Evolutionary conservation across 2,797 vertebrate species (phyloP), one percentile per base, ranked within the genome.

Genomic region (Sebastes cheni): DNA sequence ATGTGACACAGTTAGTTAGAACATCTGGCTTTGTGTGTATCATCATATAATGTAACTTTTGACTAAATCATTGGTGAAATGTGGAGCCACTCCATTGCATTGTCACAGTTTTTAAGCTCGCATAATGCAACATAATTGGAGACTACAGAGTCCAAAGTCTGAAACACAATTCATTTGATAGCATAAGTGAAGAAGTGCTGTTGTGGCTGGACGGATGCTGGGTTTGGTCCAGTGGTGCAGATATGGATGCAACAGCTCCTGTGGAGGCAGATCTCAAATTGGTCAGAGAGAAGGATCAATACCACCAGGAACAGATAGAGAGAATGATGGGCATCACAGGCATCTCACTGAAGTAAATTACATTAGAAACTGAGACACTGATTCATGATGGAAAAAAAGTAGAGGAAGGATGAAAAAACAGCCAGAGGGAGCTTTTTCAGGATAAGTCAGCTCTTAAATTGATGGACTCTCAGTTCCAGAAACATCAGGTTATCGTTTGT

Each of bases 331-430:
- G 89, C 87, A 91, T 91, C 82, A 72, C 84, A 66, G 82, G 89
- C 86, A 87, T 91, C 87, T 84, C 82, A 82, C 89, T 84, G 86
- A 92, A 91, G 82, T 86, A 91, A 91, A 94, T 94, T 91, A 91
- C 84, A 93, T 93, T 91, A 90, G 84, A 90, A 88, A 87, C 88
- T 83, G 80, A 86, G 88, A 90, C 81, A 88, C 86, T 89, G 90
- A 91, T 91, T 92, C 90, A 90, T 82, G 82, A 86, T 77, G 67
- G 67, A 75, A 86, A 89, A 90, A 77, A 80, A 66, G 39, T 22
- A 25, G 34, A 72, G 50, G 61, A 65, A 9, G 60, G 66, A 56
- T 29, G 65, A 56, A 79, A 86, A 79, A 91, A 81, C 66, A 61
- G 75, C 77, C 70, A 72, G 67, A 79, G 80, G 72, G 78, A 82